Base-by-base conservation (phyloP, 2,888 invertebrate genomes). In the Thyatira batis region DNA sequence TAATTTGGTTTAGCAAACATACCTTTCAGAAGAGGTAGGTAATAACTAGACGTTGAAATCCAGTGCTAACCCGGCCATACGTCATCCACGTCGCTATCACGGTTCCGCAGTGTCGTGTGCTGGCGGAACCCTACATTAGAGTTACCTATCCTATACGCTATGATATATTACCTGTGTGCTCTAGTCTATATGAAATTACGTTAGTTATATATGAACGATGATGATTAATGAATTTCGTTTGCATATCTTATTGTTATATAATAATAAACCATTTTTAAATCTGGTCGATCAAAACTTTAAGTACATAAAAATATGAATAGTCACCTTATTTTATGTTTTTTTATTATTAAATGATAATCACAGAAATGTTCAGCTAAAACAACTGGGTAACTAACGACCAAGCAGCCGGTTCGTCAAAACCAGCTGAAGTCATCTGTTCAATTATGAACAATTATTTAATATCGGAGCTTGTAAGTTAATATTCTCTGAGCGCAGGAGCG, bases 21-120 rank as follows among this genome's bases (percentile, higher is more conserved):
- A 17, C 8, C 39, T 39, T 5, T 48, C 20, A 20, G 48, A 48
- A 20, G 48, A 20, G 39, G 39, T 39, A 61, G 55, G 63, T 75
- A 72, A 73, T 74, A 76, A 70, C 73, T 73, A 69, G 67, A 76
- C 51, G 69, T 51, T 65, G 67, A 65, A 72, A 62, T 61, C 58
- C 73, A 65, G 53, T n/a, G 39, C 60, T 54, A 52, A 46, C 52
- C 43, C 69, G 72, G 72, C 63, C 74, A 73, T 79, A 72, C 70
- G 69, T 80, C 80, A 76, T 78, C 67, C 58, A 55, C 55, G 51
- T 57, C 52, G 69, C 68, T 78, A 79, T 77, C 77, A 73, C 60
- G 54, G 64, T 67, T 69, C 67, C 68, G 72, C 74, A 74, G 67
- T 67, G 65, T 65, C 48, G 48, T 27, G 20, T 17, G 17, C 39